A percentile compares a stretch with the other conserved stretches of the same genome.
These are phyloP conservation scores for Xanthia togata DNA, from an alignment of 2,888 invertebrate species.

Conservation along the genomic window DNA sequence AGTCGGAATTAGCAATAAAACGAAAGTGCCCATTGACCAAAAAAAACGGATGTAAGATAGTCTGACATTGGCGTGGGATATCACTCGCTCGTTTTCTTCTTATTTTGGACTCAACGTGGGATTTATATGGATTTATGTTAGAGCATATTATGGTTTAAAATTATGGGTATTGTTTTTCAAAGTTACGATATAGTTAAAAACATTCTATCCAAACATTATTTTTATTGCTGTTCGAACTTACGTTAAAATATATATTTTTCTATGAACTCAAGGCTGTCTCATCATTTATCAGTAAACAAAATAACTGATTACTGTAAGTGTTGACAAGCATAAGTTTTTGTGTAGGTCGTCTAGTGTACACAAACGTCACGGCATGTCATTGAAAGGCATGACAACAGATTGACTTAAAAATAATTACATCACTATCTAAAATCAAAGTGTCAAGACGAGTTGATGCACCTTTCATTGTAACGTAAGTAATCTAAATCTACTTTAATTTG, in stretches of 20 bases:
- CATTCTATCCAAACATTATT: background rate
- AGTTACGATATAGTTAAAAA: conserved; percentile 7
- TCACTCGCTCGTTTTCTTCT: conserved; percentile 2
- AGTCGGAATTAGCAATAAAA: conserved; percentile 49
- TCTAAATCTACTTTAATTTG: background rate
- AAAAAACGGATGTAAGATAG: conserved; percentile 20
- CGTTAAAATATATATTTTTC: background rate
- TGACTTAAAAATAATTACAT: conserved; percentile 36
- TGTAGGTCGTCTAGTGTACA: conserved; percentile 48
- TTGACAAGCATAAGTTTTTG: conserved; percentile 22
- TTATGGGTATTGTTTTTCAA: conserved; percentile 28
- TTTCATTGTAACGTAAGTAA: background rate
- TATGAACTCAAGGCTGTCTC: conserved; percentile 12
- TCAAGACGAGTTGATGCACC: background rate
- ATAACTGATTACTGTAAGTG: conserved; percentile 57
- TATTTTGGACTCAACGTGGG: conserved; percentile 36
- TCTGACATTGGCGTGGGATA: conserved; percentile 49
- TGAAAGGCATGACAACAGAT: conserved; percentile 26
- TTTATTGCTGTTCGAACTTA: background rate
- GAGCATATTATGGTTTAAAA: background rate
- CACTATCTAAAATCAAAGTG: conserved; percentile 38
- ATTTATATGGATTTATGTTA: conserved; percentile 31
- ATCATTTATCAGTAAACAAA: conserved; percentile 38
- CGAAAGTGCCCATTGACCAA: conserved; percentile 32
- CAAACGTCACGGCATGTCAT: conserved; percentile 35